Evolutionary conservation across 2,888 invertebrate species (phyloP).

Genomic region (Melinopterus prodromus): DNA sequence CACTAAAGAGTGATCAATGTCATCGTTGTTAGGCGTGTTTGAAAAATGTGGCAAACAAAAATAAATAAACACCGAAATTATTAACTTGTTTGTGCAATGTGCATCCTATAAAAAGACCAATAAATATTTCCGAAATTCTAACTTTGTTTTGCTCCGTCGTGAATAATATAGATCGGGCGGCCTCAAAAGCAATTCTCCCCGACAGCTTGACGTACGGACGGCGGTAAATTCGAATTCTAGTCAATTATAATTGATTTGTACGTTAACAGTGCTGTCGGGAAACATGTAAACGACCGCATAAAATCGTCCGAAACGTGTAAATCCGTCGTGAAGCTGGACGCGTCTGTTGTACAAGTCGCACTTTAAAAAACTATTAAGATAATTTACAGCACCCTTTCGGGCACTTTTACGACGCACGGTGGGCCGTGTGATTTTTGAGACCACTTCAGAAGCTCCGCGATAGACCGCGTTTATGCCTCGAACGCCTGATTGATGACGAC

Average conservation of each 20-base stretch:
- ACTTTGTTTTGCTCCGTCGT: background rate
- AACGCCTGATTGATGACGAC: background rate
- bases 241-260: slow-evolving; percentile 4
- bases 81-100: too few relatives aligned
- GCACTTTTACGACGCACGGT: slow-evolving; percentile 21
- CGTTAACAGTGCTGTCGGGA: background rate
- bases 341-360: slow-evolving; percentile 22
- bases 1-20: too few relatives aligned
- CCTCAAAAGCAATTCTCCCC: background rate
- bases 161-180: background rate
- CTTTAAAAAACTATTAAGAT: slow-evolving; percentile 29
- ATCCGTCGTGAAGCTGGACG: background rate
- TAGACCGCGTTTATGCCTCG: background rate
- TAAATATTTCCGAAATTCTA: background rate
- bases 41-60: too few relatives aligned
- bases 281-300: background rate
- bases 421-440: slow-evolving; percentile 24
- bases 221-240: background rate
- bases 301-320: background rate
- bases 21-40: too few relatives aligned
- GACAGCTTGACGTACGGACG: background rate
- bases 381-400: slow-evolving; percentile 25
- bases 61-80: too few relatives aligned
- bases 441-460: slow-evolving; percentile 26
- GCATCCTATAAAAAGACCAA: too few relatives aligned